These are phyloP conservation scores for Coendou prehensilis DNA, from an alignment of 2,797 vertebrate species.

Conservation along the genomic window DNA sequence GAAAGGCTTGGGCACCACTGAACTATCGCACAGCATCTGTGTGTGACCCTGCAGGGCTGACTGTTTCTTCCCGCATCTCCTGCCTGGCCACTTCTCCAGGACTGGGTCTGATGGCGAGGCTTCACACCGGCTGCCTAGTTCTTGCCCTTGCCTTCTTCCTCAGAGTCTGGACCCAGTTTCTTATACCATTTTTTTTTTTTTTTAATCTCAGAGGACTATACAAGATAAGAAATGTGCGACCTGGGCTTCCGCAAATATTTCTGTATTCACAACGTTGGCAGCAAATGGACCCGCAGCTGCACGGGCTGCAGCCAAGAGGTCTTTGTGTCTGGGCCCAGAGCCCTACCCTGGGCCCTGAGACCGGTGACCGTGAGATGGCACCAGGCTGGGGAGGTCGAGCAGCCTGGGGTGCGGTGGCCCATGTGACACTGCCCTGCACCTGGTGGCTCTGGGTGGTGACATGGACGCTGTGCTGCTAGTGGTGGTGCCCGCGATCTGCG, in stretches of 20 bases:
- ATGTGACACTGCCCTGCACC: conserved; percentile 92
- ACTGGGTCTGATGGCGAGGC: background rate
- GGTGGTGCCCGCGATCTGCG: conserved; percentile 89
- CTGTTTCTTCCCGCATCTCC: background rate
- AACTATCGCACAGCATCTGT: background rate
- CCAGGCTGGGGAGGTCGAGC: conserved; percentile 89
- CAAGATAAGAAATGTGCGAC: background rate
- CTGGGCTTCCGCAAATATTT: background rate
- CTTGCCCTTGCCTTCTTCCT: background rate
- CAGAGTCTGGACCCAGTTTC: background rate
- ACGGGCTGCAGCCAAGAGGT: conserved; percentile 95
- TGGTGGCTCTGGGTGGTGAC: conserved; percentile 93
- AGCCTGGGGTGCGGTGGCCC: conserved; percentile 82
- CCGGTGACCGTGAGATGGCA: conserved; percentile 93
- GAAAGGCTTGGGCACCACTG: background rate
- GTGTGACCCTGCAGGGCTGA: background rate
- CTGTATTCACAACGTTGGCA: background rate
- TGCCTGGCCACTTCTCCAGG: background rate
- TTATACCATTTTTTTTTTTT: background rate
- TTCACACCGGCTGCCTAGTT: background rate
- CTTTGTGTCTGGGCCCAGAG: conserved; percentile 96
- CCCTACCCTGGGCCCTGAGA: conserved; percentile 96
- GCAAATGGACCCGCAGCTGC: conserved; percentile 91
- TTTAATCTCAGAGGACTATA: background rate
- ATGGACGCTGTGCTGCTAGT: conserved; percentile 91